Evolutionary conservation across 2,113 vertebrate genomes (phyloP).

Genomic region (Poicephalus meyeri): DNA sequence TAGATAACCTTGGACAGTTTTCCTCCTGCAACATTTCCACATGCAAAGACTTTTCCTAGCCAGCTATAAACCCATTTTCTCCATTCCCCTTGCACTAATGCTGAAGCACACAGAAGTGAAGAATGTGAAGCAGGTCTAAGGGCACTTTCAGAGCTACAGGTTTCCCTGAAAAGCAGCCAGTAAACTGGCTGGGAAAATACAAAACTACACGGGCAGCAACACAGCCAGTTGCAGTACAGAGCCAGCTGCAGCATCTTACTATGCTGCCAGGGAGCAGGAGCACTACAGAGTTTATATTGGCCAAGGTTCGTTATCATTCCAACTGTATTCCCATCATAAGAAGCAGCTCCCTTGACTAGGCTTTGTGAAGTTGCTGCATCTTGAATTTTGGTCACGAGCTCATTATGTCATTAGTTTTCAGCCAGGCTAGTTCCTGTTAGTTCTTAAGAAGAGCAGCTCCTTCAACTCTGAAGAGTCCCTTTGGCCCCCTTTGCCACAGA

Average conservation of each 20-base stretch:
- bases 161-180: not conserved
- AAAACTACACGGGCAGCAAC: rapidly evolving
- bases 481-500: not conserved
- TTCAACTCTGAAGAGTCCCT: not conserved
- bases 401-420: not conserved
- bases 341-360: not conserved
- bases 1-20: not conserved
- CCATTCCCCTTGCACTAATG: rapidly evolving
- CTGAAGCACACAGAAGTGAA: rapidly evolving
- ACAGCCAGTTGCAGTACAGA: not conserved
- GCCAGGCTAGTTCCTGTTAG: not conserved
- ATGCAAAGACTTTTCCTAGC: not conserved
- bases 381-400: not conserved
- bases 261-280: not conserved
- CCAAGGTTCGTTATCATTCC: not conserved
- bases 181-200: not conserved
- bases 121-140: rapidly evolving
- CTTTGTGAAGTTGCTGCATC: not conserved
- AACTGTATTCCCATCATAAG: not conserved
- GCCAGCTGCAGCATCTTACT: not conserved
- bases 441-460: not conserved
- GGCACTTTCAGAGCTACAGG: not conserved
- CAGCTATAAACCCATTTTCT: not conserved
- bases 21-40: not conserved
- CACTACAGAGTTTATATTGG: not conserved